Evolutionary conservation across 2,888 invertebrate genomes (phyloP), one percentile per base, ranked within the genome.

Genomic region (Mallateleia sp.): DNA sequence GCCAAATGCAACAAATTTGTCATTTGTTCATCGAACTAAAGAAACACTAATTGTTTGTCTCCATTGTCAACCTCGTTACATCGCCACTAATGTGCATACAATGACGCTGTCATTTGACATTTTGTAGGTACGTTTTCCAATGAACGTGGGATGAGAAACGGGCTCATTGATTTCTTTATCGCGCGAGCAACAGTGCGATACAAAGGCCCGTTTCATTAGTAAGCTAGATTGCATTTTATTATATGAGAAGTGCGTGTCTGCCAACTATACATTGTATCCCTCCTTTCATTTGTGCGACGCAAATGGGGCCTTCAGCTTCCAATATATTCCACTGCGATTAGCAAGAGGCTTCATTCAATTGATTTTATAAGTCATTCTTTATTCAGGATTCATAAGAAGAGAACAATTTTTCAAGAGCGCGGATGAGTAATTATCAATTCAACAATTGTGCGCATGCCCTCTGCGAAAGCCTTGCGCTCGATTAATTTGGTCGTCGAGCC

Each of bases 211-310:
- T 88, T 88, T 88, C 88, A 88, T 88, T 80, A 77, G 87, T 60
- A 74, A 85, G 87, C 87, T 85, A 85, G 85, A 88, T 88, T 88
- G 88, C 88, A 84, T 85, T 88, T 88, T 85, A 88, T 88, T 85
- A 87, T 87, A 87, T 69, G 85, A 88, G 88, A 82, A 84, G 88
- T 85, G 81, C 71, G 88, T 82, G 88, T 85, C 82, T 82, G 81
- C 79, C 69, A 79, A 79, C 78, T 62, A 75, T 77, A 88, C 85
- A 88, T 82, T 85, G 85, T 88, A 85, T 79, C 85, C 78, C 83
- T 75, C 42, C 79, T 79, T 77, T 58, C 67, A 82, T 81, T 84
- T 84, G 77, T 81, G 77, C 71, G 72, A 62, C 66, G 79, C 78
- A 82, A 82, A 86, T 69, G 86, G 78, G 78, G 82, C 82, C 86